A percentile compares a stretch with the other conserved stretches of the same genome.
phyloP scores from a whole-genome alignment of 2,797 vertebrate species.

The Antrozous pallidus region DNA sequence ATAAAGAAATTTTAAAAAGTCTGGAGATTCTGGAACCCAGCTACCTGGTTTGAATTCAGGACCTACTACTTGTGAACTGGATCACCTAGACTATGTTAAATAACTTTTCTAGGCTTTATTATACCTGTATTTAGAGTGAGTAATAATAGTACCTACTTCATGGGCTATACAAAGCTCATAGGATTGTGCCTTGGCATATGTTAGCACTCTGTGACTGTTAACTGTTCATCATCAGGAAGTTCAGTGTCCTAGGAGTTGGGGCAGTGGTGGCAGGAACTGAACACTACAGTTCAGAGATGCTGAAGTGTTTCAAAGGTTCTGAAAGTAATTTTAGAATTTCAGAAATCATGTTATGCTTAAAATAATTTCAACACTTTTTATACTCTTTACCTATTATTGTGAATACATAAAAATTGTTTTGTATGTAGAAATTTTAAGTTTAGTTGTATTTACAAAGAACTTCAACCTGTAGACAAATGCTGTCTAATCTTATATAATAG shows the following conservation, averaged over 20 bases:
- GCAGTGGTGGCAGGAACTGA: neutral
- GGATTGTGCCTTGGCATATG: neutral
- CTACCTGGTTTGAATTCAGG: neutral
- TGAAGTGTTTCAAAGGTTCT: neutral
- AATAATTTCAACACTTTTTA: neutral
- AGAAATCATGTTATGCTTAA: neutral
- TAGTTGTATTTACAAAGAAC: neutral
- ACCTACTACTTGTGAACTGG: neutral
- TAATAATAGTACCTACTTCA: neutral
- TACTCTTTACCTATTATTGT: neutral
- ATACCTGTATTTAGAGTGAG: neutral
- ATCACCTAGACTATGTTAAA: neutral
- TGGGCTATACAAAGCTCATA: neutral
- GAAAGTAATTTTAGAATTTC: neutral
- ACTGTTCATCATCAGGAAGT: neutral
- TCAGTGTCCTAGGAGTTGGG: neutral
- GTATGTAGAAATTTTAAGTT: neutral
- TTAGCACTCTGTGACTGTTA: neutral
- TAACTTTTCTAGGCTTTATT: neutral
- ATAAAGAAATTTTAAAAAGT: too few species aligned
- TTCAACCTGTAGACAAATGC: neutral
- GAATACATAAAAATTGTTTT: neutral
- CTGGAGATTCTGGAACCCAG: neutral
- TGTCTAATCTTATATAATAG: neutral
- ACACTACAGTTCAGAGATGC: neutral